Base-by-base conservation (phyloP, 2,888 invertebrate species). In the Heteromyza rotundicornis region DNA sequence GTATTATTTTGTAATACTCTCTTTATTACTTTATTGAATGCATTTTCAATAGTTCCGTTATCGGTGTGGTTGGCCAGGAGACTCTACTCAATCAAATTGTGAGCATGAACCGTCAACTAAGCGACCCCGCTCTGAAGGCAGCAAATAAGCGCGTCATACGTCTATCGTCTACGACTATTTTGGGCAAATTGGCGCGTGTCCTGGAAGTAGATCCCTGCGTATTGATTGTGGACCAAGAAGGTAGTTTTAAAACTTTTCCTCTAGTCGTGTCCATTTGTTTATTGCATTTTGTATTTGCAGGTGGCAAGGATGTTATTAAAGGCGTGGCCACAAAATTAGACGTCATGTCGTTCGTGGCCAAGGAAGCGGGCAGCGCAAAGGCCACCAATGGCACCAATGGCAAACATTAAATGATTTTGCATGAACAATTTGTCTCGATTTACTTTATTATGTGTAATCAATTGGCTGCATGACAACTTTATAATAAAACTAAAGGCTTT, bases 181-280 rank as follows among this genome's bases (percentile, higher is more conserved):
- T 96, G 14, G 93, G 94, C 2, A 86, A 87, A 68, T 84, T 95
- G 49, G 92, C 94, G 0, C 86, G 92, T 57, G 87, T 95, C 74
- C 85, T 96, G 57, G 94, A 96, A 78, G 88, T 89, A 56, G 90
- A 95, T 67, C 86, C 90, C 20, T 94, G 89, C 79, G 92, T 91
- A 2, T 84, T 94, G 12, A 87, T 95, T 49, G 65, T 79, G 12
- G 72, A 75, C 51, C 63, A 63, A 32, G 64, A 63, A 63, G 60
- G 68, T 70, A 23, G 27, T 27, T 27, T 27, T 27, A 27, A n/a
- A n/a, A n/a, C n/a, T n/a, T n/a, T n/a, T n/a, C n/a, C n/a, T n/a
- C n/a, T n/a, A n/a, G n/a, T n/a, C n/a, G n/a, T 19, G 14, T n/a
- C 32, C 49, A 50, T 24, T 5, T 22, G 40, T 40, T 32, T 16